These are phyloP conservation scores for Sceloporus undulatus DNA, from an alignment of 2,113 vertebrate species.

Conservation along the genomic window DNA sequence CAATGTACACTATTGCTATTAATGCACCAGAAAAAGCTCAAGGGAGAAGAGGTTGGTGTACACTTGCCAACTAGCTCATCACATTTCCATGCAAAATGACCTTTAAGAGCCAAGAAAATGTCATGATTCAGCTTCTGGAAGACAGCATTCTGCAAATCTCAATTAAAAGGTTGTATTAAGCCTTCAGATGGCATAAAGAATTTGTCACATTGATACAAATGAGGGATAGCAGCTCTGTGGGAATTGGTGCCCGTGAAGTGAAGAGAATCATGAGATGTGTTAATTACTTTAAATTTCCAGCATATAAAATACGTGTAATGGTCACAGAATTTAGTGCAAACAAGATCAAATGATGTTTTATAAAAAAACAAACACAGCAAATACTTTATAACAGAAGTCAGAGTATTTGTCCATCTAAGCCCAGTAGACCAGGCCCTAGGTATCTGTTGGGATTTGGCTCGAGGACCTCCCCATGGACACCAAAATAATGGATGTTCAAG, in stretches of 20 bases:
- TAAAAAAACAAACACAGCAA: background rate
- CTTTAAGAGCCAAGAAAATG: conserved; percentile 36
- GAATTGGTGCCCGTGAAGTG: background rate
- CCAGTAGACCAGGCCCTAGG: too few relatives aligned
- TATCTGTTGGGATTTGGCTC: too few relatives aligned
- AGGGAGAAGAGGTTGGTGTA: background rate
- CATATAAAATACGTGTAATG: background rate
- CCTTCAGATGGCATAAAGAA: conserved; percentile 31
- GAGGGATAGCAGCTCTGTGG: background rate
- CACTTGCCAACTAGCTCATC: background rate
- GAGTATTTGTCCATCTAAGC: too few relatives aligned
- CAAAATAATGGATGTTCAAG: too few relatives aligned
- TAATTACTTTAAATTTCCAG: conserved; percentile 3
- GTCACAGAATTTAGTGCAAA: background rate
- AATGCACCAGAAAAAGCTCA: background rate
- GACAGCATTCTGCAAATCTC: background rate
- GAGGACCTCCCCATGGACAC: too few relatives aligned
- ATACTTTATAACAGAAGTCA: background rate
- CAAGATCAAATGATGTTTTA: background rate
- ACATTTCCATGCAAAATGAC: conserved; percentile 31
- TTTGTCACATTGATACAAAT: conserved; percentile 37
- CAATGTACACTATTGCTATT: background rate
- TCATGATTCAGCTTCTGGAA: conserved; percentile 17
- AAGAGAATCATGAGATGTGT: background rate
- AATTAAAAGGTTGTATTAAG: conserved; percentile 33